Percentiles rank a stretch among this genome's conserved stretches.
Conservation (phyloP, 2,113 vertebrate genomes). For the Aegotheles bennettii region DNA sequence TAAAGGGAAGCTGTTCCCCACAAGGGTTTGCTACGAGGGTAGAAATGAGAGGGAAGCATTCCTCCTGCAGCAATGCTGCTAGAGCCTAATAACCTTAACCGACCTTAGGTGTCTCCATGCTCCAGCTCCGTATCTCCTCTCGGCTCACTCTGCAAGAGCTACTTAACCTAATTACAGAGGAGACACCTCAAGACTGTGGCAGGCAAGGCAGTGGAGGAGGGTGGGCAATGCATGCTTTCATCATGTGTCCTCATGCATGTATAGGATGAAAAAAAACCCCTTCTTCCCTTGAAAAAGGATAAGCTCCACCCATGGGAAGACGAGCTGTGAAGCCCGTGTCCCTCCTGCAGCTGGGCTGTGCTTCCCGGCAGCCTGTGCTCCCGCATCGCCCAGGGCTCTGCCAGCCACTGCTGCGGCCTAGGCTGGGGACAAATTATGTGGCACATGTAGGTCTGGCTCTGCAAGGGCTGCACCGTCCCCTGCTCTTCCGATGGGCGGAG, state of each 20-base stretch:
- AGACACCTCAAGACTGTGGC: not conserved
- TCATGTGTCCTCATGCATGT: not conserved
- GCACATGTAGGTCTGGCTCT: not conserved
- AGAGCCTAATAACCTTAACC: not conserved
- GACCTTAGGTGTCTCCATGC: not conserved
- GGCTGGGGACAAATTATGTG: not conserved
- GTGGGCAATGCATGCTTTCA: not conserved
- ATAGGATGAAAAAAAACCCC: not conserved
- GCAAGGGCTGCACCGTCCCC: not conserved
- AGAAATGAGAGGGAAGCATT: not conserved
- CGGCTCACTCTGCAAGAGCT: conserved; percentile 23
- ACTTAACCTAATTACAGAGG: conserved; percentile 42
- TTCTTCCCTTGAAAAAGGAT: not conserved
- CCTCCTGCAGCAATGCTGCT: not conserved
- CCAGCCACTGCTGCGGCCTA: not conserved
- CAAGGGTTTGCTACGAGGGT: not conserved
- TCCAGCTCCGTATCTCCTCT: not conserved
- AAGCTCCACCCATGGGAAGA: not conserved
- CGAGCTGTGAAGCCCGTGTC: not conserved
- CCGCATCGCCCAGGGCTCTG: not conserved
- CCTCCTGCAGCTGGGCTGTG: not conserved
- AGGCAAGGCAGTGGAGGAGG: not conserved
- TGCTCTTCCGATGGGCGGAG: not conserved
- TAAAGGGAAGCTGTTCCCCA: not conserved
- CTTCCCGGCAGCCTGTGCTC: not conserved